Conservation (phyloP, 2,888 invertebrate genomes). For the Pteria penguin region DNA sequence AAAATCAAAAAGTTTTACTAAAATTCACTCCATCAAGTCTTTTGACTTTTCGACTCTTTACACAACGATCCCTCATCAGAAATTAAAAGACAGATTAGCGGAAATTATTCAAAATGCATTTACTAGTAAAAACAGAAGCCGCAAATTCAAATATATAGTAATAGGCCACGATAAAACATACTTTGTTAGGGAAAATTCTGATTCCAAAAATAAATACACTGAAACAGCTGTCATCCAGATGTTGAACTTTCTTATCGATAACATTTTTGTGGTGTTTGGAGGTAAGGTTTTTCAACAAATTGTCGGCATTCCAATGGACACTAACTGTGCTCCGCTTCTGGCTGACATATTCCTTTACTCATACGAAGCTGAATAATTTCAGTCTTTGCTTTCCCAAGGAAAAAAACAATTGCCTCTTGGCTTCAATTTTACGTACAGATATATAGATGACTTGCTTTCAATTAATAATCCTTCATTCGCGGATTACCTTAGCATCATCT, state of each 20-base stretch:
- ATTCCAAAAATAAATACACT: background rate
- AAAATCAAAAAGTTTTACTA: background rate
- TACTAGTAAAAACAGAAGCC: background rate
- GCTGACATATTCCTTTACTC: background rate
- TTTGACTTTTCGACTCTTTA: background rate
- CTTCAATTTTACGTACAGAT: no score
- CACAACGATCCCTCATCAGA: background rate
- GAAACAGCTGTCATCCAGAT: background rate
- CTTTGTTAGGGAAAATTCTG: background rate
- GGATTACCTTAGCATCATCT: no score
- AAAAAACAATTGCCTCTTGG: no score
- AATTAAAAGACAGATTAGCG: background rate
- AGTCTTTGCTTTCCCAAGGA: background rate
- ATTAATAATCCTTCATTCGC: no score
- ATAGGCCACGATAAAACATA: background rate
- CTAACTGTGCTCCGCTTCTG: background rate
- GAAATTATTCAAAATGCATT: background rate
- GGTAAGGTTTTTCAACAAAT: background rate
- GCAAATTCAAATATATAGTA: background rate
- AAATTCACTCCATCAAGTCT: background rate
- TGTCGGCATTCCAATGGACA: background rate
- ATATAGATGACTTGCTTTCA: no score
- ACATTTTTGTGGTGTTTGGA: background rate
- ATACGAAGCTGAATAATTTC: background rate
- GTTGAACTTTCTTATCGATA: background rate